These are phyloP conservation scores for Esperia sulphurella DNA, from an alignment of 2,888 invertebrate genomes.

Conservation along the genomic window DNA sequence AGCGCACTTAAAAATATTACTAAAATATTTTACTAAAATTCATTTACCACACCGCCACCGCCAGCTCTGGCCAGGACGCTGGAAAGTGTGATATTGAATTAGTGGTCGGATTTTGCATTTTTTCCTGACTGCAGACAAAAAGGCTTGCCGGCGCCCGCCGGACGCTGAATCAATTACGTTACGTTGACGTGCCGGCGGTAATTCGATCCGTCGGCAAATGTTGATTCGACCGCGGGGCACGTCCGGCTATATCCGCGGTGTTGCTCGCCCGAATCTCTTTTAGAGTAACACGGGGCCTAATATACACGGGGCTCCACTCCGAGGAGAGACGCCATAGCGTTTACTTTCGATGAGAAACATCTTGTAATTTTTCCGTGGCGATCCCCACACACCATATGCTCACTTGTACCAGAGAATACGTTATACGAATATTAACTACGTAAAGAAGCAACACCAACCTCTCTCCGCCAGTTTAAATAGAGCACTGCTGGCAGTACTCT, in stretches of 20 bases:
- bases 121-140: conserved; percentile 41
- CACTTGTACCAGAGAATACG: no score
- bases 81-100: conserved; percentile 61
- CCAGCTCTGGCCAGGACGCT: conserved; percentile 21
- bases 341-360: no score
- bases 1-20: background rate
- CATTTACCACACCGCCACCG: conserved; percentile 4
- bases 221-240: conserved; percentile 65
- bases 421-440: no score
- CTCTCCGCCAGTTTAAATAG: no score
- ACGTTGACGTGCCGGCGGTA: conserved; percentile 64
- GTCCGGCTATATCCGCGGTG: conserved; percentile 20
- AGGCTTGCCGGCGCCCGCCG: conserved; percentile 54
- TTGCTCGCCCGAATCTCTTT: conserved; percentile 24
- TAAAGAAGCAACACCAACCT: no score
- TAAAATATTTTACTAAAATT: conserved; percentile 16
- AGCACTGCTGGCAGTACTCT: no score
- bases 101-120: conserved; percentile 58
- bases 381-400: no score
- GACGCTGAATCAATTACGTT: conserved; percentile 71
- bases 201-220: conserved; percentile 74
- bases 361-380: no score
- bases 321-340: no score
- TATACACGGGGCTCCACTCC: no score
- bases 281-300: no score